phyloP scores from a whole-genome alignment of 2,888 invertebrate species.

The Acanthosepion lycidas region DNA sequence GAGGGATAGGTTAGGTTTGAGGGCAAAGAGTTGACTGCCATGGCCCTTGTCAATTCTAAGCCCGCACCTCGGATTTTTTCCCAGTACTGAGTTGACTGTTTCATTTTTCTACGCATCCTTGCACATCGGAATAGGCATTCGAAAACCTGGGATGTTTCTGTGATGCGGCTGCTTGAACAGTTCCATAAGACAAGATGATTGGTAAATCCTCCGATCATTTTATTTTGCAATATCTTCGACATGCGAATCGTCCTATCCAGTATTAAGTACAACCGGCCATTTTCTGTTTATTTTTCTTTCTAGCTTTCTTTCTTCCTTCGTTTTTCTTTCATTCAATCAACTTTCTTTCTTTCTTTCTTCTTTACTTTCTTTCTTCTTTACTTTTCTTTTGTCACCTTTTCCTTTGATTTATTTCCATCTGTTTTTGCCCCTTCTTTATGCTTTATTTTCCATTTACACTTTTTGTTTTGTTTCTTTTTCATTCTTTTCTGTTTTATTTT shows the following conservation, averaged over 20 bases:
- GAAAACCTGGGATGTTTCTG: background rate
- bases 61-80: background rate
- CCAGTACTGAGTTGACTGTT: background rate
- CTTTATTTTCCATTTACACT: too few relatives aligned
- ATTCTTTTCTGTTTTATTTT: too few relatives aligned
- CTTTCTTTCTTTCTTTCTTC: too few relatives aligned
- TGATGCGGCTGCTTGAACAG: background rate
- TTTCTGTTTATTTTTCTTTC: background rate
- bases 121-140: background rate
- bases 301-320: too few relatives aligned
- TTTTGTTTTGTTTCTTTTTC: too few relatives aligned
- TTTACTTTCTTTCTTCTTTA: too few relatives aligned
- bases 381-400: too few relatives aligned
- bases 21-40: background rate
- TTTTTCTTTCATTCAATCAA: too few relatives aligned
- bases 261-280: too few relatives aligned
- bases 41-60: background rate
- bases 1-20: background rate
- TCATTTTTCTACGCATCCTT: conserved; percentile 20
- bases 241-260: too few relatives aligned
- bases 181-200: background rate
- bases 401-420: too few relatives aligned
- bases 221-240: background rate
- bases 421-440: too few relatives aligned
- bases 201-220: background rate